Base-by-base conservation (phyloP, 2,797 vertebrate species). In the Notoglanidium macrostoma region DNA sequence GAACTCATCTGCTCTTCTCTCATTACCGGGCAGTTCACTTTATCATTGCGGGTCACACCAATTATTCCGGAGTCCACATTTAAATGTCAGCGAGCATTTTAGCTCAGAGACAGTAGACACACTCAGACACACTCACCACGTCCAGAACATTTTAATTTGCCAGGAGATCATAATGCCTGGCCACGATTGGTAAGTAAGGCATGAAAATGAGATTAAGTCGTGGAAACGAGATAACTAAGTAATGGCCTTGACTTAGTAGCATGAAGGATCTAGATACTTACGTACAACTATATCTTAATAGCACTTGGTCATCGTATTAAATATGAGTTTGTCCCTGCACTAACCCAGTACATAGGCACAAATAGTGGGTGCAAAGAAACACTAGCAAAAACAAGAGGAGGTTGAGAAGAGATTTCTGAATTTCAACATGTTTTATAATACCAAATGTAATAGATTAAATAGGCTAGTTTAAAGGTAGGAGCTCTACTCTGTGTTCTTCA, bases 1-100 rank as follows among this genome's bases (percentile, higher is more conserved):
- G 1, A 86, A 73, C 55, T 61, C 76, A n/a, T 78, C 81, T 55
- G 61, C 46, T 51, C 57, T 72, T 40, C 17, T 54, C 49, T 84
- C 67, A 72, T 72, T 84, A 70, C 35, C 21, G 55, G 63, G 63
- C 29, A 40, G 40, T 72, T 78, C 59, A 11, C 70, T 85, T 72
- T 55, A 59, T 74, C 63, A 68, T 29, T 32, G 74, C 17, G 51
- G 49, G 83, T 55, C 74, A 15, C 74, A 61, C 26, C 74, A 72
- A 80, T 87, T 87, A 87, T 76, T 72, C 40, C 51, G 72, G 26
- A 84, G 59, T 61, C 82, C 21, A 59, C 82, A 57, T 59, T 79
- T 72, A 87, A 84, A 87, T 79, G 82, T 63, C 74, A 87, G 32
- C 21, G n/a, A 35, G 63, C 40, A 51, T 70, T 49, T 61, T 46